Conservation (phyloP, 2,797 vertebrate genomes). For the Phyllotis vaccarum region DNA sequence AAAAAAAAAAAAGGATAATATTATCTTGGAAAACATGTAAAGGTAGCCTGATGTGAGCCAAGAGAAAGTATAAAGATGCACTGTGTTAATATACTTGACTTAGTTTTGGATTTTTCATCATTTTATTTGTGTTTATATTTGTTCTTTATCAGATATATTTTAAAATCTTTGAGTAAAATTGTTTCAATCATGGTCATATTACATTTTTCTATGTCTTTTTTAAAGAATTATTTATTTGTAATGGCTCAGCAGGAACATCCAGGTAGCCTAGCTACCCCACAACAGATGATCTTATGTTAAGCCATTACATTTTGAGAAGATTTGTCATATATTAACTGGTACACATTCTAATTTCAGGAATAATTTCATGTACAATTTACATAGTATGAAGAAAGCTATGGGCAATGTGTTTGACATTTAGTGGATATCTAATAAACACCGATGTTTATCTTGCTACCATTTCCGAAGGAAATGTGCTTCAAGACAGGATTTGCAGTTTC, state of each 20-base stretch:
- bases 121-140: constrained; percentile 30
- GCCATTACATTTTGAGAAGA: neutral
- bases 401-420: neutral
- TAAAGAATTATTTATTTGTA: neutral
- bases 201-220: neutral
- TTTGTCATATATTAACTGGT: neutral
- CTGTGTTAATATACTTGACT: constrained; percentile 18
- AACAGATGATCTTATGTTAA: neutral
- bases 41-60: neutral
- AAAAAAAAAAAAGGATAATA: neutral
- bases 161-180: constrained; percentile 28
- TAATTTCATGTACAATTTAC: constrained; percentile 38
- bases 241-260: neutral
- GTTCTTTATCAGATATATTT: neutral
- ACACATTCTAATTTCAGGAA: constrained; percentile 30
- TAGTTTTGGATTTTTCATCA: constrained; percentile 27
- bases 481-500: neutral
- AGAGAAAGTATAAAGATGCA: neutral
- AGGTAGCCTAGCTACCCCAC: neutral
- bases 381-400: neutral
- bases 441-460: neutral
- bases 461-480: neutral
- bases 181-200: neutral
- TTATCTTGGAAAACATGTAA: constrained; percentile 28
- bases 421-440: constrained; percentile 28